phyloP scores from a whole-genome alignment of 2,797 vertebrate genomes.

The Premnoplex brunnescens region DNA sequence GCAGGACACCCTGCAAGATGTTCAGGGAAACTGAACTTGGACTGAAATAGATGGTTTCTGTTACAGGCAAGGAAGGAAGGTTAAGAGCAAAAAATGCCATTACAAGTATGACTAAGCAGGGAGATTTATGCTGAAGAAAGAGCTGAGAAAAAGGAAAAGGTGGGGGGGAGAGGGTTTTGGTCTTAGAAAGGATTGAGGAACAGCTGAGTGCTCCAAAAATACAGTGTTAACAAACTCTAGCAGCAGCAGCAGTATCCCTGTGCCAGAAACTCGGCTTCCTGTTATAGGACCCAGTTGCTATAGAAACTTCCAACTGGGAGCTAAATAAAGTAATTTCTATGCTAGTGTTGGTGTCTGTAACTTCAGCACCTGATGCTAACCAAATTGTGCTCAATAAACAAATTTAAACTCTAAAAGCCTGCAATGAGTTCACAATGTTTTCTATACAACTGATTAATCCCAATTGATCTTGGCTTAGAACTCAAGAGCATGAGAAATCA shows the following conservation, averaged over 20 bases:
- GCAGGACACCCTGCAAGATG: not conserved
- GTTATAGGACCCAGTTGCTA: constrained; percentile 77
- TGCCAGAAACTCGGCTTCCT: constrained; percentile 71
- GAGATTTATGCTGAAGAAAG: constrained; percentile 31
- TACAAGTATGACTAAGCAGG: constrained; percentile 63
- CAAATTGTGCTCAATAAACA: constrained; percentile 81
- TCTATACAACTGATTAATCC: constrained; percentile 77
- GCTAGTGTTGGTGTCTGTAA: constrained; percentile 77
- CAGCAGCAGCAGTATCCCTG: constrained; percentile 43
- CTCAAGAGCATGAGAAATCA: constrained; percentile 67
- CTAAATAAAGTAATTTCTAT: constrained; percentile 84
- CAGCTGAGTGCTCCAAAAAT: constrained; percentile 44
- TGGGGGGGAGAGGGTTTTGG: accelerated
- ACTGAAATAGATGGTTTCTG: constrained; percentile 14
- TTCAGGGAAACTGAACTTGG: constrained; percentile 20
- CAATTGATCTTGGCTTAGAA: constrained; percentile 75
- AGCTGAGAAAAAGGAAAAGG: not conserved
- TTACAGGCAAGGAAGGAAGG: not conserved
- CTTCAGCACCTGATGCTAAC: constrained; percentile 78
- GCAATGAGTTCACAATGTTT: constrained; percentile 68
- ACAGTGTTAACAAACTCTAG: constrained; percentile 53
- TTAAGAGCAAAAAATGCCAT: constrained; percentile 35
- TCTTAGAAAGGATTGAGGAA: constrained; percentile 28
- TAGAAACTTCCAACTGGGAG: constrained; percentile 82
- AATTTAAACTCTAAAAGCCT: constrained; percentile 79